phyloP scores from a whole-genome alignment of 2,113 vertebrate genomes.

The Laticauda colubrina region DNA sequence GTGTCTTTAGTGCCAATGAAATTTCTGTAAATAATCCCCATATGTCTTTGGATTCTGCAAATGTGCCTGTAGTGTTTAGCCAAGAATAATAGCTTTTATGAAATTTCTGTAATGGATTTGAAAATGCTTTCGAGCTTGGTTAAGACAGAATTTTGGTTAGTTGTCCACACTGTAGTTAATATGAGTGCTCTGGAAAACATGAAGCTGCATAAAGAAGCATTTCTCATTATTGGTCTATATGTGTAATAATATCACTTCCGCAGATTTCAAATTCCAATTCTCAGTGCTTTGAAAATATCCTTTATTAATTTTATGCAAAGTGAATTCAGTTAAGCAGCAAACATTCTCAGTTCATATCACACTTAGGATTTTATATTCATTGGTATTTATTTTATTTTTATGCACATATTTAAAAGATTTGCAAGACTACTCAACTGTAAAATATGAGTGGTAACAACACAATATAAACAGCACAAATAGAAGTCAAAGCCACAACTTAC shows the following conservation, averaged over 20 bases:
- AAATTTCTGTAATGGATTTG: constrained; percentile 10
- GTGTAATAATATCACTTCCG: neutral
- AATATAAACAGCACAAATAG: neutral
- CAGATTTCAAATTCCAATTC: neutral
- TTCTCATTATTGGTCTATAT: neutral
- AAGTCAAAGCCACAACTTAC: neutral
- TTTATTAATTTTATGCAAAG: neutral
- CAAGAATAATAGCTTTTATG: constrained; percentile 16
- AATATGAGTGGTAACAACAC: neutral
- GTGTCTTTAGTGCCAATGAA: constrained; percentile 13
- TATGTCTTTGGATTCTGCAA: neutral
- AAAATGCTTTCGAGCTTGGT: neutral
- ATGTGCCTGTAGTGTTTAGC: constrained; percentile 1
- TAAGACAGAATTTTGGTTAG: neutral
- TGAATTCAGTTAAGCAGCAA: neutral
- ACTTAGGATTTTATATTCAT: neutral
- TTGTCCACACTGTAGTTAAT: neutral
- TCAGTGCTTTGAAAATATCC: neutral
- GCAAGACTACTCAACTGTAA: neutral
- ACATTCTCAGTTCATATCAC: neutral
- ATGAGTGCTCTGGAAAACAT: neutral
- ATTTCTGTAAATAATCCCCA: constrained; percentile 10
- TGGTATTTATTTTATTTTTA: neutral
- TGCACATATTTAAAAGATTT: neutral
- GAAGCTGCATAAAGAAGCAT: neutral